phyloP scores from a whole-genome alignment of 1,140 invertebrate genomes.

The Plectrocnemia conspersa region DNA sequence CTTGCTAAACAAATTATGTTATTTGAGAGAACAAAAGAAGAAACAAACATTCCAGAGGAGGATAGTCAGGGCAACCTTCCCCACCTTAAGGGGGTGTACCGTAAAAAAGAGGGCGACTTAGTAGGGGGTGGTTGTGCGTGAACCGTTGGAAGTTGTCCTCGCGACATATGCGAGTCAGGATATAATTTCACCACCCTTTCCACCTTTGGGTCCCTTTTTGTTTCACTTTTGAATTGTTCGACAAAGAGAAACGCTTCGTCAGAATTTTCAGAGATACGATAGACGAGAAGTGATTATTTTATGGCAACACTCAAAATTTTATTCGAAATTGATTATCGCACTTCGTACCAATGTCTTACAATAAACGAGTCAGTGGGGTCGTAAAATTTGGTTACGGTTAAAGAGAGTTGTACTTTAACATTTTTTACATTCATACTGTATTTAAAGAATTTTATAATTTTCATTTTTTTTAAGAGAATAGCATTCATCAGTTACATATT shows the following conservation, averaged over 20 bases:
- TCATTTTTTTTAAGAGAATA: too few relatives aligned
- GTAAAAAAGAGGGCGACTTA: constrained; percentile 2
- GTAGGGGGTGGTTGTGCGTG: background rate
- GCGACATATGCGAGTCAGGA: constrained; percentile 21
- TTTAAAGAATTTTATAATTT: too few relatives aligned
- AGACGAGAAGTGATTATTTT: too few relatives aligned
- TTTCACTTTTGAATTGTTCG: constrained; percentile 1
- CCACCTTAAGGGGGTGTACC: background rate
- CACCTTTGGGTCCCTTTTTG: constrained; percentile 8
- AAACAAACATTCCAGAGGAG: constrained; percentile 30
- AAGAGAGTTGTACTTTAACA: too few relatives aligned
- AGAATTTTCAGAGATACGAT: too few relatives aligned
- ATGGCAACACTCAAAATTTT: too few relatives aligned
- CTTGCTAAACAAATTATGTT: constrained; percentile 36
- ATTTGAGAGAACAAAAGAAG: constrained; percentile 36
- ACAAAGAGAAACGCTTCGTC: constrained; percentile 1
- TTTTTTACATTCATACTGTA: too few relatives aligned
- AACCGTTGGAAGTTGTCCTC: background rate
- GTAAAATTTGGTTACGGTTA: too few relatives aligned
- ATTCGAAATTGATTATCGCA: too few relatives aligned
- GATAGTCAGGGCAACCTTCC: background rate
- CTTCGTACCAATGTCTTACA: too few relatives aligned
- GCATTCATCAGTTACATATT: too few relatives aligned
- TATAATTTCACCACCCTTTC: constrained; percentile 16
- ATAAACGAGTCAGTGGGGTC: too few relatives aligned